These are phyloP conservation scores for Acropternis orthonyx DNA, from an alignment of 2,797 vertebrate genomes.

Conservation along the genomic window DNA sequence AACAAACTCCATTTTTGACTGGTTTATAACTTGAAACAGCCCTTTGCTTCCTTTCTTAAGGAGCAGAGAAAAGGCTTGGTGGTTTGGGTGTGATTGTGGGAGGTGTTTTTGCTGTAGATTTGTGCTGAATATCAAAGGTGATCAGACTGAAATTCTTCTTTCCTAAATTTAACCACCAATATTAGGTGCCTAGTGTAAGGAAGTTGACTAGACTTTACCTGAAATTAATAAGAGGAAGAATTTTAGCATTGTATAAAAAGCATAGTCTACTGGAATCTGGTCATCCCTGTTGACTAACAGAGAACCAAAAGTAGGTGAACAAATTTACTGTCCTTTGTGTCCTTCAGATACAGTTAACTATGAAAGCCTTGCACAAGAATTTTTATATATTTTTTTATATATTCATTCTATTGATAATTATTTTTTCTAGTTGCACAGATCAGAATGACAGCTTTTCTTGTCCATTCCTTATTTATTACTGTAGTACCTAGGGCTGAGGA, in stretches of 20 bases:
- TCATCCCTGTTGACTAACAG: background rate
- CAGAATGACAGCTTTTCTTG: background rate
- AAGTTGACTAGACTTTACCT: background rate
- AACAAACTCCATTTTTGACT: background rate
- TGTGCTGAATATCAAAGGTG: background rate
- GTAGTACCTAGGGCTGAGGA: background rate
- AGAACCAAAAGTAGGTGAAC: background rate
- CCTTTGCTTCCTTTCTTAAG: background rate
- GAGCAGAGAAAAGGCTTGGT: background rate
- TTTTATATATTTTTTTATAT: background rate
- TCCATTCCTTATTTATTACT: background rate
- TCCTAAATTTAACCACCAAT: background rate
- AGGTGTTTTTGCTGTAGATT: background rate
- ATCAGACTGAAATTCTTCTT: background rate
- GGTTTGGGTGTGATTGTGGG: background rate
- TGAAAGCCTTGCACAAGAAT: background rate
- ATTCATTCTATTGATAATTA: background rate
- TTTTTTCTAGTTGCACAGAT: background rate
- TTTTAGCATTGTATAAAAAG: background rate
- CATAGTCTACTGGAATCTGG: background rate
- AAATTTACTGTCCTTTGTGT: background rate
- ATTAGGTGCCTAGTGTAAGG: background rate
- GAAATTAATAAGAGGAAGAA: background rate
- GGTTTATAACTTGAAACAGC: background rate
- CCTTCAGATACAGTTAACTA: background rate